phyloP scores from a whole-genome alignment of 37 sponge, comb jelly and placozoan species.

The Hexactinellida sp. region DNA sequence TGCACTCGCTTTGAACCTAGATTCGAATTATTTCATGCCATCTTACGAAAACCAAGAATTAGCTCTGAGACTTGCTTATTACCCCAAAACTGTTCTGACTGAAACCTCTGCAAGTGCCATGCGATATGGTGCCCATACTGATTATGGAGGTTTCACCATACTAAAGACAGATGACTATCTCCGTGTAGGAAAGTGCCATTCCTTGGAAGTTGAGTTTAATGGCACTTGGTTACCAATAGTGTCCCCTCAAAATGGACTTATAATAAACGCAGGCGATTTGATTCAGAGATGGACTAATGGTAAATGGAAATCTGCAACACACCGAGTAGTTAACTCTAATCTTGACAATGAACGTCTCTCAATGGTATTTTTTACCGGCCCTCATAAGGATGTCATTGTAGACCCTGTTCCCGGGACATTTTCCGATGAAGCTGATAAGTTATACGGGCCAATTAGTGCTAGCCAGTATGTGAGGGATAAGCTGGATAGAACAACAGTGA shows the following conservation, averaged over 20 bases:
- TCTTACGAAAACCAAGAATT: not conserved
- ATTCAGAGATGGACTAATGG: not conserved
- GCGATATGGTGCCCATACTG: slow-evolving; percentile 3
- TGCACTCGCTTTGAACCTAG: not conserved
- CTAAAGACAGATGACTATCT: slow-evolving; percentile 1
- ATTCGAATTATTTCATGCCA: not conserved
- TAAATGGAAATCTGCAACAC: not conserved
- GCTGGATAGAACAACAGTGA: not conserved
- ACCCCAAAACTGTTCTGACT: not conserved
- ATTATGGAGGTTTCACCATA: not conserved
- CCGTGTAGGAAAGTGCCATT: not conserved
- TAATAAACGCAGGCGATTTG: not conserved
- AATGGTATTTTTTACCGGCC: not conserved
- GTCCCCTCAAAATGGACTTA: not conserved
- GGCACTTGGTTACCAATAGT: not conserved
- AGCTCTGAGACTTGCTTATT: not conserved
- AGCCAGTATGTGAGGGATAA: not conserved
- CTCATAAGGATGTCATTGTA: not conserved
- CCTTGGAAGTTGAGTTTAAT: not conserved
- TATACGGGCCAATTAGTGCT: not conserved
- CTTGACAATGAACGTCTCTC: not conserved
- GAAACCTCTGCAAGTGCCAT: not conserved
- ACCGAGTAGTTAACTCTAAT: not conserved
- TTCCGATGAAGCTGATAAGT: not conserved
- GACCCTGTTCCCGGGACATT: not conserved